These are phyloP conservation scores for Acleris cristana DNA, from an alignment of 2,888 invertebrate species.

Conservation along the genomic window DNA sequence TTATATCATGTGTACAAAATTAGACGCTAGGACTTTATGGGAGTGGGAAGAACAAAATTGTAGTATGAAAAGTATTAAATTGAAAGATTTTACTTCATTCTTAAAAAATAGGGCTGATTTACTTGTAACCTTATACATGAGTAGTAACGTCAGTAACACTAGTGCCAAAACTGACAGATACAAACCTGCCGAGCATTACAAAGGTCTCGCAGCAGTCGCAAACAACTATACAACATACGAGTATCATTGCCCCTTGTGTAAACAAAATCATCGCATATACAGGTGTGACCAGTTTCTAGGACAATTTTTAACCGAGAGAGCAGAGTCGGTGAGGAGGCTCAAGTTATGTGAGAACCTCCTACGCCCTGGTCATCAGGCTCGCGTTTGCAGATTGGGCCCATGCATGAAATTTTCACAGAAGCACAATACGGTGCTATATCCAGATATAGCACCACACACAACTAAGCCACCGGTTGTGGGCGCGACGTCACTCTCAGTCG, in stretches of 20 bases:
- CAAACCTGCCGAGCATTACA: constrained; percentile 20
- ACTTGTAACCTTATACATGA: neutral
- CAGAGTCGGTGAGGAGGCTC: constrained; percentile 18
- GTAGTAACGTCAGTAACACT: neutral
- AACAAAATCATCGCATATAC: constrained; percentile 4
- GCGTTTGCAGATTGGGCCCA: constrained; percentile 21
- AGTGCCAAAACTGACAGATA: neutral
- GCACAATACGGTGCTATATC: neutral
- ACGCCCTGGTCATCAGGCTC: constrained; percentile 16
- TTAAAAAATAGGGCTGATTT: constrained; percentile 5
- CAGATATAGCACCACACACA: constrained; percentile 1
- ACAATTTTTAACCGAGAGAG: too few relatives aligned
- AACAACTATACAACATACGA: constrained; percentile 1
- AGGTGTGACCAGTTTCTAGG: too few relatives aligned
- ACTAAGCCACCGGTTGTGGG: constrained; percentile 14
- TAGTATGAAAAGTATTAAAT: neutral
- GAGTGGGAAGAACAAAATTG: constrained; percentile 15
- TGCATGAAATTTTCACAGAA: constrained; percentile 20
- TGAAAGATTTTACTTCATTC: neutral
- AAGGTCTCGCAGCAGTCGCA: constrained; percentile 1
- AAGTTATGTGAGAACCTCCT: constrained; percentile 11
- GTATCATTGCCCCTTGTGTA: constrained; percentile 17
- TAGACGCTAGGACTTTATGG: constrained; percentile 18
- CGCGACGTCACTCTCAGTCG: constrained; percentile 11
- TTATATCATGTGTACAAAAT: constrained; percentile 15